Base-by-base conservation (phyloP, 2,888 invertebrate species). In the Nymphalis c-album region DNA sequence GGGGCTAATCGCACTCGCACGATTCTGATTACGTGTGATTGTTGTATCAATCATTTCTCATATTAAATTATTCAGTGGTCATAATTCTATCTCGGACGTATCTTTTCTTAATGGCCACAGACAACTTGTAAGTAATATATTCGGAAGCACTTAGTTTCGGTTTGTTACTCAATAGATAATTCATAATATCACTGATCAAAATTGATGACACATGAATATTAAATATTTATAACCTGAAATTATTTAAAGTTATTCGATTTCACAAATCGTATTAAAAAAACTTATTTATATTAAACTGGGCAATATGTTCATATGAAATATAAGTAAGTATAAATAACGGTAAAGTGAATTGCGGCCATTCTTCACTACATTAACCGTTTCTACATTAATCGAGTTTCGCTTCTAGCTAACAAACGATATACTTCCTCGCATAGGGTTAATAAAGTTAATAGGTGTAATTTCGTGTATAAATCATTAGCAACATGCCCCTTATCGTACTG, bases 41-140 rank as follows among this genome's bases (percentile, higher is more conserved):
- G 90, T 90, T 88, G 89, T 90, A 91, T 91, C 91, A 91, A 91
- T 91, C 91, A 91, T 91, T 89, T 90, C 88, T 86, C 84, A 86
- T 88, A 91, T 90, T 89, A 91, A 91, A 91, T 91, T 88, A 91
- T 91, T 90, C 90, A 87, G 90, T 88, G 88, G 90, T 81, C 82
- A 89, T 90, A 88, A 90, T 91, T 90, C 82, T 88, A 90, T 89
- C 86, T 86, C 84, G 84, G 84, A 82, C 81, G 78, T 80, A 81
- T 82, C 76, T 74, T 70, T 78, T 76, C 65, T 64, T 87, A 88
- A 90, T 88, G 89, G 85, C 79, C 75, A 78, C 72, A 78, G 79
- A 80, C 77, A 78, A 76, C 18, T 57, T 74, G 60, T 64, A 60
- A 67, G 67, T 64, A 88, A 88, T 85, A 86, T 64, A 84, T 88